Percentiles rank a stretch among this genome's conserved stretches.
Conservation (phyloP, 2,797 vertebrate species). For the Pseudocheirus occidentalis region DNA sequence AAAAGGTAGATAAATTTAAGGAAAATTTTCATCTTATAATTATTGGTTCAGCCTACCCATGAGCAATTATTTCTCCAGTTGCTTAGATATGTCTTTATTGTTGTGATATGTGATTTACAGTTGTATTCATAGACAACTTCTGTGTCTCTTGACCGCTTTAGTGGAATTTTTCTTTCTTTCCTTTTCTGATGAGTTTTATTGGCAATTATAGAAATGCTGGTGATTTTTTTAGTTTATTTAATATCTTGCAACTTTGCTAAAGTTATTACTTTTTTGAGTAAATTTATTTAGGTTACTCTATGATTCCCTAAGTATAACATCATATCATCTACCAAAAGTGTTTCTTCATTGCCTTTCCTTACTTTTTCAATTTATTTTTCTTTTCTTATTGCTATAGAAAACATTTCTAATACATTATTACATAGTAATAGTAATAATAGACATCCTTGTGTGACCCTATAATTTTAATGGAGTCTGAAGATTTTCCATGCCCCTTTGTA, state of each 20-base stretch:
- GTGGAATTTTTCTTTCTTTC: neutral
- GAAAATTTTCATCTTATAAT: neutral
- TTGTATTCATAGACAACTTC: neutral
- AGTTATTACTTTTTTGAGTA: no score
- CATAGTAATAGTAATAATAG: no score
- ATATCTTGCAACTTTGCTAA: neutral
- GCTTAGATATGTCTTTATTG: neutral
- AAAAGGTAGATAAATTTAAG: no score
- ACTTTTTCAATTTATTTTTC: neutral
- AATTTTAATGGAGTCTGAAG: no score
- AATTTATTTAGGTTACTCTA: neutral
- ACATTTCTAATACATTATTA: neutral
- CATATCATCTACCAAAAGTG: neutral
- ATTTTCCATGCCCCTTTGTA: no score
- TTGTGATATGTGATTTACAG: neutral
- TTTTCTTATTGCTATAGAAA: neutral
- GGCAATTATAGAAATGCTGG: neutral
- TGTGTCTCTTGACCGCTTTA: neutral
- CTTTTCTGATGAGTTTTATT: neutral
- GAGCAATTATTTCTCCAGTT: neutral
- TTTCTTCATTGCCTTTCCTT: neutral
- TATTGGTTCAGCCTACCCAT: neutral
- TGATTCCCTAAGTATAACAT: neutral
- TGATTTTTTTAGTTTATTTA: neutral
- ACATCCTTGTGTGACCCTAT: no score